Base-by-base conservation (phyloP, 2,113 vertebrate species). In the Scomber colias region DNA sequence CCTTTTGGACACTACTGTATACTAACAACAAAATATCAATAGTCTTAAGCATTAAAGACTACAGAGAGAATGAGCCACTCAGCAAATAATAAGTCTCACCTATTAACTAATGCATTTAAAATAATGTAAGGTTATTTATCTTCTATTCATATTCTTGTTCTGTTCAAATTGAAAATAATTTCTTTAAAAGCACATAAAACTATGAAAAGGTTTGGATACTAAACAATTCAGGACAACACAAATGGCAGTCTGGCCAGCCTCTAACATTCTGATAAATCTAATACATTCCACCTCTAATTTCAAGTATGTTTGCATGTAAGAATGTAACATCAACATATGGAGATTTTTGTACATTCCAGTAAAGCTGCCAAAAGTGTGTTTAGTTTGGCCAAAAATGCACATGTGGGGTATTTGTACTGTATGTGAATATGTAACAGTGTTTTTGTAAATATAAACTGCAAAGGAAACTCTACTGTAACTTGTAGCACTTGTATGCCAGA, bases 41-140 rank as follows among this genome's bases (percentile, higher is more conserved):
- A 50, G 21, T 67, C 16, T 49, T 69, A 30, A 81, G 16, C 21
- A 64, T 63, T 27, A 45, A 63, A 50, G 50, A 51, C 16, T 61
- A 1, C 9, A 35, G 45, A 57, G 19, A 59, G 74, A 77, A 78
- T 4, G 13, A 56, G 35, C 44, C 19, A 70, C 35, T 70, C 67
- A 74, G 75, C 71, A 74, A 57, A 73, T 49, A 71, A 40, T 16
- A 75, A 19, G 8, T 67, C 24, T 45, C 76, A 67, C 35, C 40
- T 59, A 79, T n/a, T n/a, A n/a, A n/a, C n/a, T n/a, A n/a, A n/a
- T n/a, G n/a, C n/a, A n/a, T n/a, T n/a, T n/a, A n/a, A n/a, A n/a
- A 71, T 45, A 71, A 27, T 16, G 30, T 12, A 14, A 15, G 16
- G 13, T 15, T 57, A 15, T 5, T 56, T 4, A 30, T 7, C 31